phyloP scores from a whole-genome alignment of 2,113 vertebrate genomes.

The Hystrix cristata region DNA sequence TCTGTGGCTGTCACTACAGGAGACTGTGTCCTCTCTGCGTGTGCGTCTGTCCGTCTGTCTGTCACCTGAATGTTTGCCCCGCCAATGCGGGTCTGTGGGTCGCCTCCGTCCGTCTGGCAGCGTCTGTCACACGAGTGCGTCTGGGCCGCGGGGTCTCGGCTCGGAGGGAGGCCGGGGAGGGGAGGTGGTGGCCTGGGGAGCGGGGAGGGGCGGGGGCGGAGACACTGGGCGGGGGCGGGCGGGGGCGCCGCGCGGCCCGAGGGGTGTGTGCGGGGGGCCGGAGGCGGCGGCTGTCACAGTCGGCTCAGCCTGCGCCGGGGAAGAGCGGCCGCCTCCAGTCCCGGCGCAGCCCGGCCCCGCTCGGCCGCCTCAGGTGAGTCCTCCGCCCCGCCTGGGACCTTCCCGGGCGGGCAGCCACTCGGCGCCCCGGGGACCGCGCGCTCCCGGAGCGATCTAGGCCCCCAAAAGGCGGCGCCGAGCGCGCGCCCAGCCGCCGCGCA shows the following conservation, averaged over 20 bases:
- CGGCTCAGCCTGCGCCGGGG: slow-evolving; percentile 77
- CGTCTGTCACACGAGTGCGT: slow-evolving; percentile 39
- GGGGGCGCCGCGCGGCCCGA: slow-evolving; percentile 74
- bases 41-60: slow-evolving; percentile 54
- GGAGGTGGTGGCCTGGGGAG: slow-evolving; percentile 56
- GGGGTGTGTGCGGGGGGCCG: slow-evolving; percentile 82
- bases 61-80: slow-evolving; percentile 57
- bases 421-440: not conserved
- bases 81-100: slow-evolving; percentile 31
- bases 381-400: slow-evolving; percentile 1
- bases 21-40: not conserved
- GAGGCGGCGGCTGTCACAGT: slow-evolving; percentile 82
- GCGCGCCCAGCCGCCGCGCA: slow-evolving; percentile 30
- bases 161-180: slow-evolving; percentile 23
- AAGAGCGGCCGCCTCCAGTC: slow-evolving; percentile 79
- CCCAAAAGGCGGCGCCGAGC: slow-evolving; percentile 1
- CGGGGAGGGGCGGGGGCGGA: slow-evolving; percentile 78
- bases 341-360: slow-evolving; percentile 72
- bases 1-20: slow-evolving; percentile 49
- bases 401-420: not conserved
- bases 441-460: not conserved
- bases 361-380: slow-evolving; percentile 80
- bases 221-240: slow-evolving; percentile 75
- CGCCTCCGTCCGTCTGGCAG: slow-evolving; percentile 53
- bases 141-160: slow-evolving; percentile 64